Conservation (phyloP, 2,888 invertebrate genomes). For the Sinohyriopsis cumingii region DNA sequence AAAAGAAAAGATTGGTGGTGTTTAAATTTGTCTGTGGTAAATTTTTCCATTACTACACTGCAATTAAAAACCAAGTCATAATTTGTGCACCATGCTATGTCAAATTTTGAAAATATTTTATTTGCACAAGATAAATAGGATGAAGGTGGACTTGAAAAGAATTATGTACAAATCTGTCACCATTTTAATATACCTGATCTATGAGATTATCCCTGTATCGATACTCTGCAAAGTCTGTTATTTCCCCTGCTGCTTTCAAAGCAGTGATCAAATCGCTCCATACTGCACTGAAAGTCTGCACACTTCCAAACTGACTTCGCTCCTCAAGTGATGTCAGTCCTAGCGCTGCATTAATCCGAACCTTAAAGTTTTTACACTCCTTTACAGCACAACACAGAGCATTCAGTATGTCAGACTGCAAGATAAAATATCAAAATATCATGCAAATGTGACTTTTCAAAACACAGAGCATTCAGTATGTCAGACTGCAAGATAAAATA, state of each 20-base stretch:
- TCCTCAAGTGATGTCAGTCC: constrained; percentile 80
- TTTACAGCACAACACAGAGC: constrained; percentile 80
- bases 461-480: constrained; percentile 80
- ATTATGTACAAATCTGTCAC: neutral
- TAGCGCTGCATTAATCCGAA: constrained; percentile 88
- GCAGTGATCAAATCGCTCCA: constrained; percentile 84
- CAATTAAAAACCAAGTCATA: too few species aligned
- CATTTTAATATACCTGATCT: constrained; percentile 78
- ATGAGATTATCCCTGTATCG: constrained; percentile 89
- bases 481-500: constrained; percentile 73
- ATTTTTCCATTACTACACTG: too few species aligned
- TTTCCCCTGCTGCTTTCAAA: constrained; percentile 84
- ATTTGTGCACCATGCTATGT: too few species aligned
- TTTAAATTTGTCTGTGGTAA: too few species aligned
- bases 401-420: constrained; percentile 79
- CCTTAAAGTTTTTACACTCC: constrained; percentile 88
- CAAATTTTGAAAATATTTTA: too few species aligned
- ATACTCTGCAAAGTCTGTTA: constrained; percentile 88
- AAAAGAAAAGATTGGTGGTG: too few species aligned
- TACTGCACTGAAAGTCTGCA: constrained; percentile 75
- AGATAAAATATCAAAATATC: constrained; percentile 6
- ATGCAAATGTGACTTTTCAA: too few species aligned
- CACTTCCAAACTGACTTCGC: constrained; percentile 79
- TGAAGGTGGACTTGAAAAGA: neutral
- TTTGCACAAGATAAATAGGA: too few species aligned